Conservation (phyloP, 2,797 vertebrate genomes). For the Hemibagrus guttatus region DNA sequence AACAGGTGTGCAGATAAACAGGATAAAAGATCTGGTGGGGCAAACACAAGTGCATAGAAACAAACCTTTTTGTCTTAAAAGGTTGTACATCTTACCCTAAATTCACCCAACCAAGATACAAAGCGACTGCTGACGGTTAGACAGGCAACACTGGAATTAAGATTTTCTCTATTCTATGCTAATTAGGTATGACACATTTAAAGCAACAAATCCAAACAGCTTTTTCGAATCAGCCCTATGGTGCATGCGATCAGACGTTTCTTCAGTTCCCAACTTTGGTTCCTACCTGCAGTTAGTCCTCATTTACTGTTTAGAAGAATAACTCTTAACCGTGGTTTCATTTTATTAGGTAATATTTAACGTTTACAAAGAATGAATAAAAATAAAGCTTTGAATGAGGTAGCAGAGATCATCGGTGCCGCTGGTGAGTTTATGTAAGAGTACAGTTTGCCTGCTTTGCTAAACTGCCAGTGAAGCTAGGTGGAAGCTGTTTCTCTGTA, state of each 20-base stretch:
- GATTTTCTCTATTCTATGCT: background rate
- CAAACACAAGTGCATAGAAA: no score
- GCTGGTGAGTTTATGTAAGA: background rate
- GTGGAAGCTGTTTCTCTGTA: background rate
- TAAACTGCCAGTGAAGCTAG: background rate
- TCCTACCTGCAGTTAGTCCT: background rate
- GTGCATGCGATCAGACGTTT: background rate
- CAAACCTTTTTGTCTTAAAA: no score
- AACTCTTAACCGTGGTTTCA: background rate
- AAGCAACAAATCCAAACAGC: background rate
- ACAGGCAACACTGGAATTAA: background rate
- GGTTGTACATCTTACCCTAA: background rate
- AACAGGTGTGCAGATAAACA: no score
- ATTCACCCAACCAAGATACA: background rate
- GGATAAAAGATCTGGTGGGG: no score
- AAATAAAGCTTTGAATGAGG: background rate
- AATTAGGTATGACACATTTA: background rate
- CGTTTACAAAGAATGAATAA: background rate
- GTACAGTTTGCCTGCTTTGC: background rate
- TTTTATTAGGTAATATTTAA: background rate
- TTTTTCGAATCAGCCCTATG: background rate
- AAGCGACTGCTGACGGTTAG: background rate
- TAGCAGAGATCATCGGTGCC: background rate
- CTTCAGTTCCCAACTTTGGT: background rate
- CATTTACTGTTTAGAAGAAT: background rate